Base-by-base conservation (phyloP, 1,140 invertebrate species). In the Bacillus rossius region DNA sequence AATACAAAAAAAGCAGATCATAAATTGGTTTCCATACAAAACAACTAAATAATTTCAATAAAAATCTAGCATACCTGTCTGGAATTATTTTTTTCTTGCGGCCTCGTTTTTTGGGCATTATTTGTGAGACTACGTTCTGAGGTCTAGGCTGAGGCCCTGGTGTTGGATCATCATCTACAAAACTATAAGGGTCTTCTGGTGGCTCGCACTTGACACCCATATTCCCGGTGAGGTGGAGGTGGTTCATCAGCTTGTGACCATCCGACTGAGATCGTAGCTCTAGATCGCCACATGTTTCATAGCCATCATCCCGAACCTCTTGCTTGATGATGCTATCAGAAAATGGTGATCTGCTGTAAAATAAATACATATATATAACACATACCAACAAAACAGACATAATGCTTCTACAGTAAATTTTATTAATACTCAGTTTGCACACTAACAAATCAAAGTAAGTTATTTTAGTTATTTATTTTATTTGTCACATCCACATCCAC, bases 281-380 rank as follows among this genome's bases (percentile, higher is more conserved):
- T 71, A 88, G 83, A 73, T 88, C 88, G 66, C 85, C 87, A 76
- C 86, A 86, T 61, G 88, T 91, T 77, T 92, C 89, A 77, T 91
- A 91, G 61, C 88, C 88, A 77, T 92, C 89, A 79, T 92, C 89
- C 69, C 87, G 81, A 62, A 82, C 83, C 74, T 90, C 88, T 66
- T 85, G 79, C 67, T 86, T 85, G 71, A 83, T 83, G 69, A 73
- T 71, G 40, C 58, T 55, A 25, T 59, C 59, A 42, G 47, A 29
- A 25, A 61, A 59, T 42, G 53, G 55, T 20, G 61, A 63, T 25
- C 53, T 55, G 37, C 53, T 42, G 40, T 14, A 52, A 17, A 34
- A 26, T n/a, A 8, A 45, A 45, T 10, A n/a, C n/a, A n/a, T n/a
- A n/a, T n/a, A n/a, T n/a, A n/a, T n/a, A n/a, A n/a, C n/a, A n/a